These are phyloP conservation scores for Luperina testacea DNA, from an alignment of 2,888 invertebrate genomes.

Conservation along the genomic window DNA sequence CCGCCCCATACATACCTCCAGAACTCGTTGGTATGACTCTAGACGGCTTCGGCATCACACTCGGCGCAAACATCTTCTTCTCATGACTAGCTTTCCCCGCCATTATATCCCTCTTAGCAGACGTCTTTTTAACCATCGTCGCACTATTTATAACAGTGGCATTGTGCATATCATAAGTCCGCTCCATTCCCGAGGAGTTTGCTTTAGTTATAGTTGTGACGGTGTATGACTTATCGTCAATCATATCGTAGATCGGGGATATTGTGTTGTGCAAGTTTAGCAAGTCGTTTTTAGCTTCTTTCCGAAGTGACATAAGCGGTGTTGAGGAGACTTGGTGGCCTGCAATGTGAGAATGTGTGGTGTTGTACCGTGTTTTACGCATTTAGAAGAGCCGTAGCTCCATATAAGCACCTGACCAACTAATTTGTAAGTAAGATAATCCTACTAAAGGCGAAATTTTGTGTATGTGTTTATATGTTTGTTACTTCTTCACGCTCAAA, in stretches of 20 bases:
- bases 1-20: conserved; percentile 67
- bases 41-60: conserved; percentile 66
- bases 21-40: conserved; percentile 71
- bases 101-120: conserved; percentile 82
- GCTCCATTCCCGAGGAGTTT: conserved; percentile 69
- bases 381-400: background rate
- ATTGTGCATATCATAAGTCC: conserved; percentile 76
- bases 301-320: conserved; percentile 77
- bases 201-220: conserved; percentile 72
- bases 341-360: conserved; percentile 66
- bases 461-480: too few relatives aligned
- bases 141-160: conserved; percentile 81
- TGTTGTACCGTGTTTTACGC: conserved; percentile 31
- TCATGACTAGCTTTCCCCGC: conserved; percentile 76
- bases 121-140: conserved; percentile 78
- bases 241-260: conserved; percentile 85
- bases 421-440: too few relatives aligned
- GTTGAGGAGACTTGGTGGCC: conserved; percentile 84
- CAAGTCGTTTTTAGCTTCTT: conserved; percentile 75
- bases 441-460: too few relatives aligned
- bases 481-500: too few relatives aligned
- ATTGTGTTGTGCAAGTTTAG: conserved; percentile 82
- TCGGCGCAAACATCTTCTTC: conserved; percentile 73
- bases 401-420: too few relatives aligned
- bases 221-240: conserved; percentile 81